Evolutionary conservation across 2,888 invertebrate genomes (phyloP), one percentile per base, ranked within the genome.

Genomic region (Tinea pellionella): DNA sequence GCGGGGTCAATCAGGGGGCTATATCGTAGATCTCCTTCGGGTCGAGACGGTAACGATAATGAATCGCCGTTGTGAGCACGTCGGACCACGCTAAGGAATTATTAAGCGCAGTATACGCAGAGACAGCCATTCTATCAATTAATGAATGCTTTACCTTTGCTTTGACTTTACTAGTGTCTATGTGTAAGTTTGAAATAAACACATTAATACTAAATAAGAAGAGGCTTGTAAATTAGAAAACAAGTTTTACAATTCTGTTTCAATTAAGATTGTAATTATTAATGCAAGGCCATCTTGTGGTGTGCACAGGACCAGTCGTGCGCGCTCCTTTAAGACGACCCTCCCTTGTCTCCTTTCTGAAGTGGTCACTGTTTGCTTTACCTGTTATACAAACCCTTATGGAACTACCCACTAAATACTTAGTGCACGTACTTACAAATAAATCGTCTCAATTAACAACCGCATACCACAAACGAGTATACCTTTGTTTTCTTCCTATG

Each of bases 1-100:
- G 86, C 70, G 78, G 85, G 86, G 86, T 88, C 88, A 88, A 88
- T 88, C 88, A 84, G 80, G 76, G 78, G 78, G 81, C 80, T 79
- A 78, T 84, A 78, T 77, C 84, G 84, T 87, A 85, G 77, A 82
- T 86, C 86, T 82, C 81, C 77, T 80, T 83, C 77, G 76, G 73
- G 70, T 73, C 74, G 74, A 72, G 78, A 71, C 78, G 76, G 80
- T 85, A 85, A 84, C 82, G 74, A 84, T 86, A 87, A 87, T 86
- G 84, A 86, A 87, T 86, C 78, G 84, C 67, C 71, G 72, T 74
- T 74, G 80, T 78, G 74, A 80, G 78, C 78, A 62, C 63, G 65
- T 66, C 64, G 80, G 87, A 88, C 88, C 87, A 80, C 85, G 80
- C 84, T 87, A 83, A 82, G 78, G 85, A 88, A 88, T 89, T 89